Base-by-base conservation (phyloP, 2,888 invertebrate species). In the Aphidoletes aphidimyza region DNA sequence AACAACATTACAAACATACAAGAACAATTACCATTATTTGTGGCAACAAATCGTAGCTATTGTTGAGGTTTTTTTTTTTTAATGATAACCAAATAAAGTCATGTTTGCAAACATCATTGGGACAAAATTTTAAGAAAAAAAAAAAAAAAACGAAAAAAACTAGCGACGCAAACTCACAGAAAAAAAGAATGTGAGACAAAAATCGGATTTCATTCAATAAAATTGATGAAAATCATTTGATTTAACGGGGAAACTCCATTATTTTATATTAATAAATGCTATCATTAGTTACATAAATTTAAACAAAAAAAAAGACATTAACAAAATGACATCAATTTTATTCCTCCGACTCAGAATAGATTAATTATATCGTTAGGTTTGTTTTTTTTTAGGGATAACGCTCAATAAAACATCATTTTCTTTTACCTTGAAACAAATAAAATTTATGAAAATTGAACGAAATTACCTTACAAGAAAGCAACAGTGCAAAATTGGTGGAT, bases 381-480 rank as follows among this genome's bases (percentile, higher is more conserved):
- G n/a, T 22, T 54, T 54, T 54, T 54, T 39, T 11, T 39, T 54
- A 54, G 34, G 69, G 14, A 69, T 69, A 69, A 69, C 1, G 69
- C 69, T 69, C 69, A 69, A 69, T 69, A 30, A 69, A 69, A 69
- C n/a, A 54, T 69, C 34, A 6, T 69, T 69, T 69, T 17, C 69
- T 14, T 42, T 30, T n/a, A 69, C 34, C 69, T 69, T 69, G 69
- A 14, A 34, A 69, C 26, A 30, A 42, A 69, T 69, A 69, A 69
- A 69, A 3, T 8, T 14, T 8, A 39, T 39, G 39, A 39, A 39
- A 39, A 39, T 11, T 8, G 11, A 39, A 39, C 39, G 11, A 5
- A 39, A 8, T 39, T 39, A 39, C 39, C 39, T 39, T 11, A 39
- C 11, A 39, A 5, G 39, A 47, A 17, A 6, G 17, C 47, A 47